Percentiles rank a stretch among this genome's conserved stretches.
These are phyloP conservation scores for Cheracebus regulus DNA, from an alignment of 2,797 vertebrate genomes.

Conservation along the genomic window DNA sequence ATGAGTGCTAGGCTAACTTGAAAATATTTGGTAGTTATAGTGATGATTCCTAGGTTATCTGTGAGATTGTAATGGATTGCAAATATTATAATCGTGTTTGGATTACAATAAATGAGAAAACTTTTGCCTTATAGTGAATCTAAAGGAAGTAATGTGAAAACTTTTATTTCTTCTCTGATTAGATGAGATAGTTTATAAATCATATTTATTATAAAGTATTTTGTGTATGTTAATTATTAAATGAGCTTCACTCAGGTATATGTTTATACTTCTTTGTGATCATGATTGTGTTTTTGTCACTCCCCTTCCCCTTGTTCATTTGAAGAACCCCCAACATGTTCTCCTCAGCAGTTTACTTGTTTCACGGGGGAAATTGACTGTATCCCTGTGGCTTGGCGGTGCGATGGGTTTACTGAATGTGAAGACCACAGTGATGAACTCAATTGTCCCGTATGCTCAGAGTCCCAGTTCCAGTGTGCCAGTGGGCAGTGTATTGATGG, in stretches of 20 bases:
- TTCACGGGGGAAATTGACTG: conserved; percentile 97
- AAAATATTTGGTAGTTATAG: neutral
- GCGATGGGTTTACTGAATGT: conserved; percentile 94
- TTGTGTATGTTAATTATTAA: conserved; percentile 1
- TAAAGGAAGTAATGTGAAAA: neutral
- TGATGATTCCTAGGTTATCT: neutral
- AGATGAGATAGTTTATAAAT: neutral
- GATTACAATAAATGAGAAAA: neutral
- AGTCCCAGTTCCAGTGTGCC: conserved; percentile 95
- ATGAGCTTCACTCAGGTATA: neutral
- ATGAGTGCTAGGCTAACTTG: neutral
- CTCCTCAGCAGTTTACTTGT: conserved; percentile 97
- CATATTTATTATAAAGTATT: neutral
- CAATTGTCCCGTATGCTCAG: conserved; percentile 94
- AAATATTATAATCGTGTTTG: neutral
- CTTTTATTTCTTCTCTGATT: neutral
- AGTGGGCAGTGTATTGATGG: conserved; percentile 95
- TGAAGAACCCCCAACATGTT: conserved; percentile 97
- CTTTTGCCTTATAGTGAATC: neutral
- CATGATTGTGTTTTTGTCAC: conserved; percentile 43
- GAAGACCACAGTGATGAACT: conserved; percentile 96
- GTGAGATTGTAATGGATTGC: neutral
- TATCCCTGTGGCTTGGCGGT: conserved; percentile 96
- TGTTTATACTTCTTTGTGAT: conserved; percentile 48
- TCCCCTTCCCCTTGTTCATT: conserved; percentile 34